Evolutionary conservation across 2,113 vertebrate species (phyloP).

Genomic region (Oncorhynchus clarkii): DNA sequence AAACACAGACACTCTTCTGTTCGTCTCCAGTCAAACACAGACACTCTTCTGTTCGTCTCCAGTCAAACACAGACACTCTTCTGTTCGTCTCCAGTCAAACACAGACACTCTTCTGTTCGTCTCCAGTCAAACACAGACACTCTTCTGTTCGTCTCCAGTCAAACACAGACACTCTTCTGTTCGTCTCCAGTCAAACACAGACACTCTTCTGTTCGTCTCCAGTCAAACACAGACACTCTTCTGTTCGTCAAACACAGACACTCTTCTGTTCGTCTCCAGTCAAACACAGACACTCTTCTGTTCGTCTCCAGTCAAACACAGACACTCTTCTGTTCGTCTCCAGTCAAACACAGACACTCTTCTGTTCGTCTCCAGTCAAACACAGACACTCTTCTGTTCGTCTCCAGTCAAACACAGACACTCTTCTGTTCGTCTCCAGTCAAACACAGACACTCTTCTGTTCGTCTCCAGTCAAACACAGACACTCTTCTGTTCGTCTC

Average conservation of each 20-base stretch:
- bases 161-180: slow-evolving; percentile 82
- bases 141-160: slow-evolving; percentile 81
- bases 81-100: slow-evolving; percentile 82
- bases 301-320: slow-evolving; percentile 77
- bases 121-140: slow-evolving; percentile 78
- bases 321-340: slow-evolving; percentile 80
- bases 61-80: slow-evolving; percentile 78
- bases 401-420: slow-evolving; percentile 78
- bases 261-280: slow-evolving; percentile 81
- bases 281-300: slow-evolving; percentile 81
- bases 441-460: slow-evolving; percentile 81
- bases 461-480: slow-evolving; percentile 77
- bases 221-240: no score
- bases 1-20: slow-evolving; percentile 82
- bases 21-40: slow-evolving; percentile 76
- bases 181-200: slow-evolving; percentile 76
- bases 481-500: slow-evolving; percentile 80
- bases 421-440: slow-evolving; percentile 81
- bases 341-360: slow-evolving; percentile 76
- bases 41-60: slow-evolving; percentile 80
- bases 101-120: slow-evolving; percentile 79
- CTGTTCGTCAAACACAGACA: no score
- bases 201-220: slow-evolving; percentile 80
- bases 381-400: slow-evolving; percentile 80
- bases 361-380: slow-evolving; percentile 83